Conservation (phyloP, 92 coral and sea anemone genomes). For the Bergia sp. region DNA sequence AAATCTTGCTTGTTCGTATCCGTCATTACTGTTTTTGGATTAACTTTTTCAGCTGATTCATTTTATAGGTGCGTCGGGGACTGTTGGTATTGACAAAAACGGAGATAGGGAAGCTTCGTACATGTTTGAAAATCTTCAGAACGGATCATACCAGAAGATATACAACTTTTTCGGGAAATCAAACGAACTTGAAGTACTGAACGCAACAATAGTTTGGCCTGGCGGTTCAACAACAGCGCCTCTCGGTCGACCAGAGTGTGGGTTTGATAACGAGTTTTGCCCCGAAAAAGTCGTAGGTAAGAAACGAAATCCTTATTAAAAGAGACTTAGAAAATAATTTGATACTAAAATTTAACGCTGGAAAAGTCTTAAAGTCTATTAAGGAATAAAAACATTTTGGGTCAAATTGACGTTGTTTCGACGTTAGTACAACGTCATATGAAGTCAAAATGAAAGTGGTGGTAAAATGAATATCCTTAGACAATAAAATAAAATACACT, state of each 20-base stretch:
- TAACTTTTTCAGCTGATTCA: not conserved
- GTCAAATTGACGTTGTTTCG: too few species aligned
- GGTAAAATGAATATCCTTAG: too few species aligned
- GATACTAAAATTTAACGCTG: too few species aligned
- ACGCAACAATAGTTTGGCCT: conserved; percentile 70
- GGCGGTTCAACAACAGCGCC: conserved; percentile 71
- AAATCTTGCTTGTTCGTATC: not conserved
- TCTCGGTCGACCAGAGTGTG: conserved; percentile 81
- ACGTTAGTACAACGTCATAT: too few species aligned
- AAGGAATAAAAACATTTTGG: too few species aligned
- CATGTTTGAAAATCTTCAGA: conserved; percentile 40
- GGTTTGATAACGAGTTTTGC: conserved; percentile 77
- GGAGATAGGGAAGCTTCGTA: conserved; percentile 74
- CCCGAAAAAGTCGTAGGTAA: conserved; percentile 56
- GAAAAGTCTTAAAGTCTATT: too few species aligned
- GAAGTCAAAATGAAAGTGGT: too few species aligned
- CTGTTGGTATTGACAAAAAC: conserved; percentile 55
- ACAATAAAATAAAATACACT: too few species aligned
- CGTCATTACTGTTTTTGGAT: not conserved
- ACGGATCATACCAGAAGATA: conserved; percentile 24
- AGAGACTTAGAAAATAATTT: too few species aligned
- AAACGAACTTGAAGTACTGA: conserved; percentile 34
- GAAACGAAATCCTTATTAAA: not conserved
- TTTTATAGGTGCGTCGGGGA: conserved; percentile 66
- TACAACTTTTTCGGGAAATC: conserved; percentile 60